Base-by-base conservation (phyloP, 1,140 invertebrate genomes). In the Bombus waltoni region DNA sequence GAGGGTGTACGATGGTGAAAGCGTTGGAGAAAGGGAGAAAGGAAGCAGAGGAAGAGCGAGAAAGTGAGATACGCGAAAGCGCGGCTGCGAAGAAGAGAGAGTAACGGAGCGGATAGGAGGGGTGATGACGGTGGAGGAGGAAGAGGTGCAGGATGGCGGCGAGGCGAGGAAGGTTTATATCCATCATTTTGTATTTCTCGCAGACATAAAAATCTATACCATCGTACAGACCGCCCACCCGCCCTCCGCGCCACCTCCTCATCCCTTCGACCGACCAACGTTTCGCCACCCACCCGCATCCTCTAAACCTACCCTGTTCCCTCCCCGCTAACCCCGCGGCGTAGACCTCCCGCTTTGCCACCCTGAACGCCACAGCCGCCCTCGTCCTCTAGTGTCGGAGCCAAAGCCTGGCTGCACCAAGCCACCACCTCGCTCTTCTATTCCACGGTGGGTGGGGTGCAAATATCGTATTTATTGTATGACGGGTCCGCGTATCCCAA, bases 181-280 rank as follows among this genome's bases (percentile, higher is more conserved):
- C 94, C 93, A 94, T 94, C 94, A 94, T 94, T 94, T 94, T 94
- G 93, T 94, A 94, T 94, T 94, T 94, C 93, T 94, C 94, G 92
- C 93, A 94, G 94, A 94, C 94, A 93, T 93, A 93, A 93, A 93
- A 93, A 93, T 93, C 92, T 93, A 93, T 92, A 92, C 91, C 92
- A 93, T 87, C 91, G 91, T 90, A 72, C 79, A 85, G 74, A 77
- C 83, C 90, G 77, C 81, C 87, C 85, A 80, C 88, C 81, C 71
- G 80, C 87, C 85, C 85, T 68, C 72, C 80, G 70, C 85, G 75
- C 80, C 86, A 78, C 79, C 83, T 53, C 81, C 85, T 76, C 85
- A 80, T 86, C 87, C 91, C 88, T 89, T 90, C 86, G 82, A 82
- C 77, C 85, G 83, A 87, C 92, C 90, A 91, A 85, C 90, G 83